phyloP scores from a whole-genome alignment of 2,113 vertebrate species.

The Notothenia coriiceps region DNA sequence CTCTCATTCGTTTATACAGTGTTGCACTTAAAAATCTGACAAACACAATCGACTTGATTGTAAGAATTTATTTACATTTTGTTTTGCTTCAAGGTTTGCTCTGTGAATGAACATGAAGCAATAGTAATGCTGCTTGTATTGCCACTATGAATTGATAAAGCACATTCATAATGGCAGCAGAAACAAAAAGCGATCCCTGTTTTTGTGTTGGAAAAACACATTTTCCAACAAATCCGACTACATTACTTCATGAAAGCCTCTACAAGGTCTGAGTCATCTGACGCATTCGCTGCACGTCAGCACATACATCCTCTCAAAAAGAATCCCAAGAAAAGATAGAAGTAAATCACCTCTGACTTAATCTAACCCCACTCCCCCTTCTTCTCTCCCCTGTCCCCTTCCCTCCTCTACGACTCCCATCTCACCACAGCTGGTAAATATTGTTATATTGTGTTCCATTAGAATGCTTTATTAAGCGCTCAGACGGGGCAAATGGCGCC shows the following conservation, averaged over 20 bases:
- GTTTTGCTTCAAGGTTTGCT: not conserved
- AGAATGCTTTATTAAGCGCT: slow-evolving; percentile 80
- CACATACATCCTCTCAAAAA: slow-evolving; percentile 27
- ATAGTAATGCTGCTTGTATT: not conserved
- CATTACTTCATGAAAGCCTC: slow-evolving; percentile 29
- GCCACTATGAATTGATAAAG: not conserved
- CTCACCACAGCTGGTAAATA: slow-evolving; percentile 81
- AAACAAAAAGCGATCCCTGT: not conserved
- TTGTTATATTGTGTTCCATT: slow-evolving; percentile 86
- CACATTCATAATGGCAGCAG: not conserved
- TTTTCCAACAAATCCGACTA: not conserved
- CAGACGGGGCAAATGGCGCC: slow-evolving; percentile 81
- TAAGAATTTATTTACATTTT: not conserved
- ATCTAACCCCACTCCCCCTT: slow-evolving; percentile 37
- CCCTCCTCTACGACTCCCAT: slow-evolving; percentile 55
- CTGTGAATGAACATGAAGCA: not conserved
- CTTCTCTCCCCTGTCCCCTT: slow-evolving; percentile 29
- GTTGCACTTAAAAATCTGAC: not conserved
- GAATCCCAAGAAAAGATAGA: slow-evolving; percentile 31
- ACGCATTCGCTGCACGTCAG: slow-evolving; percentile 20
- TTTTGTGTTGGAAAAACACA: not conserved
- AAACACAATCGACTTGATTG: not conserved
- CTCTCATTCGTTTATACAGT: slow-evolving; percentile 13
- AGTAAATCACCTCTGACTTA: slow-evolving; percentile 51
- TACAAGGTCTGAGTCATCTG: slow-evolving; percentile 40